A percentile compares a stretch with the other conserved stretches of the same genome.
These are phyloP conservation scores for Balaeniceps rex DNA, from an alignment of 2,113 vertebrate genomes.

Conservation along the genomic window DNA sequence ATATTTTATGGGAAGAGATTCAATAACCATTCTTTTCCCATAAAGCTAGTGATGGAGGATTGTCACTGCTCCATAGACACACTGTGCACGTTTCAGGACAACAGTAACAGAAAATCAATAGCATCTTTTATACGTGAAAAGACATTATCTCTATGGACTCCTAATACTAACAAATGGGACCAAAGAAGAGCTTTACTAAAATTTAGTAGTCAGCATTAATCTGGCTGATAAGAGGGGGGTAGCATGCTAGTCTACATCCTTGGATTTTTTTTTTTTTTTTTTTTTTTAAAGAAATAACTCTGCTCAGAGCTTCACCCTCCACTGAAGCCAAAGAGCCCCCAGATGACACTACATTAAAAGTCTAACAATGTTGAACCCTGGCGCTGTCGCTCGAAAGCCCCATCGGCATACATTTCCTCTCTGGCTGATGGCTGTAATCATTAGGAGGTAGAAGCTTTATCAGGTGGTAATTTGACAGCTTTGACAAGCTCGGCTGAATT, in stretches of 20 bases:
- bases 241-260: neutral
- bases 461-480: slow-evolving; percentile 3
- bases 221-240: neutral
- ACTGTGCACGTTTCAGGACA: slow-evolving; percentile 52
- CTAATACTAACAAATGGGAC: slow-evolving; percentile 27
- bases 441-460: slow-evolving; percentile 17
- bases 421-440: neutral
- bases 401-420: neutral
- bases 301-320: neutral
- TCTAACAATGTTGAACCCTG: neutral
- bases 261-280: neutral
- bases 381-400: neutral
- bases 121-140: slow-evolving; percentile 65
- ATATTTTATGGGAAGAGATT: slow-evolving; percentile 73
- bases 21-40: slow-evolving; percentile 73
- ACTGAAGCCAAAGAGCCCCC: neutral
- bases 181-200: slow-evolving; percentile 13
- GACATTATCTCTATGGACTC: slow-evolving; percentile 63
- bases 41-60: slow-evolving; percentile 70
- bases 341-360: neutral
- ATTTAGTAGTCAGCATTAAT: slow-evolving; percentile 27
- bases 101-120: slow-evolving; percentile 77
- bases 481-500: slow-evolving; percentile 4
- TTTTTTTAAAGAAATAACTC: neutral
- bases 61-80: slow-evolving; percentile 59